These are phyloP conservation scores for Cephus sareptanus DNA, from an alignment of 2,888 invertebrate genomes.

Conservation along the genomic window DNA sequence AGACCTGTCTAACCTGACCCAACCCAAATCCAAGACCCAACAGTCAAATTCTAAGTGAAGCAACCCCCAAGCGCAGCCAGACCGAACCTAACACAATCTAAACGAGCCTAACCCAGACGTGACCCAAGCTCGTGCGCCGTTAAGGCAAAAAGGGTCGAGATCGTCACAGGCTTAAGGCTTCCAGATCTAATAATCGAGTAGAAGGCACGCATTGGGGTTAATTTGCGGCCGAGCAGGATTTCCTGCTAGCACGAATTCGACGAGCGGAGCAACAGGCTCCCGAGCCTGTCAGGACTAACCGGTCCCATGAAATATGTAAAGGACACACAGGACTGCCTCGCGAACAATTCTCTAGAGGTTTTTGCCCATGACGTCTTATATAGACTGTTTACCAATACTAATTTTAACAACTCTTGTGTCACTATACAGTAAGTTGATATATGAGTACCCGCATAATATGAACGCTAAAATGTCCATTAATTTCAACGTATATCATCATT, in stretches of 20 bases:
- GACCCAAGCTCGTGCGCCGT: background rate
- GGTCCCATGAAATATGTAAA: constrained; percentile 4
- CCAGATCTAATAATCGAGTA: constrained; percentile 4
- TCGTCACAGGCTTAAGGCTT: background rate
- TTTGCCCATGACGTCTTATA: background rate
- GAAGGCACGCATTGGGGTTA: constrained; percentile 2
- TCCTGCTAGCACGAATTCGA: background rate
- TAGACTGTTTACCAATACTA: background rate
- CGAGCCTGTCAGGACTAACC: background rate
- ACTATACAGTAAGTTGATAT: background rate
- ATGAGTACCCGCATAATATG: background rate
- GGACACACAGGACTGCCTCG: background rate
- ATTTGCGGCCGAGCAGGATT: constrained; percentile 3
- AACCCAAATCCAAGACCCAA: background rate
- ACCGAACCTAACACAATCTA: background rate
- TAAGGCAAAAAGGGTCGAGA: background rate
- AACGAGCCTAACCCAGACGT: background rate
- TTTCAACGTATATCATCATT: background rate
- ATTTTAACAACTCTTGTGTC: background rate
- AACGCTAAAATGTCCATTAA: background rate
- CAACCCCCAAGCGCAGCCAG: background rate
- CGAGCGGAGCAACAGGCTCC: background rate
- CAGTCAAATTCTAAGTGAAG: background rate
- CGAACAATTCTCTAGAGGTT: background rate
- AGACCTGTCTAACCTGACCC: background rate